Evolutionary conservation across 1,140 invertebrate genomes (phyloP).

Genomic region (Lethocerus indicus): DNA sequence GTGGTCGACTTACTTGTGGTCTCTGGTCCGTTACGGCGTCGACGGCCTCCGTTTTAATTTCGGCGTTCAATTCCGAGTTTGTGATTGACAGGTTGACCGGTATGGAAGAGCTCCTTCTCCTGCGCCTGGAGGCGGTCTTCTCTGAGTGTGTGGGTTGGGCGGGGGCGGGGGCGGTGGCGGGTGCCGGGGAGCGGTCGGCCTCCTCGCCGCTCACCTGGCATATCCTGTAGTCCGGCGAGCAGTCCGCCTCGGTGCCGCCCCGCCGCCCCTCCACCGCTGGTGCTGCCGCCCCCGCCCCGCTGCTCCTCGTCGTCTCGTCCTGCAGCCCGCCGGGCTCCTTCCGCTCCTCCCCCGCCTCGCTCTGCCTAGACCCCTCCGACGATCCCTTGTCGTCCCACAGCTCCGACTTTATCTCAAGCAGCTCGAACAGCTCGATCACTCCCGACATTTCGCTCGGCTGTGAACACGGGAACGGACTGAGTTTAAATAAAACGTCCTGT

Average conservation of each 20-base stretch:
- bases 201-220: not conserved
- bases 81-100: slow-evolving; percentile 50
- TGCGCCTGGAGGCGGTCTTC: too few species aligned
- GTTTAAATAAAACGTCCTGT: not conserved
- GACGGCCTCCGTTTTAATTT: slow-evolving; percentile 4
- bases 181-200: not conserved
- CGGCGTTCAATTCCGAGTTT: slow-evolving; percentile 1
- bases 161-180: slow-evolving; percentile 21
- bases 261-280: slow-evolving; percentile 1
- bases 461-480: slow-evolving; percentile 21
- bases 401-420: slow-evolving; percentile 67
- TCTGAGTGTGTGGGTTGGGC: too few species aligned
- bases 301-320: not conserved
- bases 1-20: not conserved
- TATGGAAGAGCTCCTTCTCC: slow-evolving; percentile 22
- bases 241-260: too few species aligned
- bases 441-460: slow-evolving; percentile 63
- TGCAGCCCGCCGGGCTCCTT: not conserved
- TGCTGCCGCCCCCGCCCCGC: slow-evolving; percentile 1
- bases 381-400: slow-evolving; percentile 32
- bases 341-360: not conserved
- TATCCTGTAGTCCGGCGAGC: not conserved
- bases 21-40: slow-evolving; percentile 4
- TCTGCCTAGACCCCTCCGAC: slow-evolving; percentile 1
- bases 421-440: slow-evolving; percentile 59